A percentile compares a stretch with the other conserved stretches of the same genome.
Evolutionary conservation across 2,888 invertebrate genomes (phyloP).

Genomic region (Pachliopta kotzebuea): DNA sequence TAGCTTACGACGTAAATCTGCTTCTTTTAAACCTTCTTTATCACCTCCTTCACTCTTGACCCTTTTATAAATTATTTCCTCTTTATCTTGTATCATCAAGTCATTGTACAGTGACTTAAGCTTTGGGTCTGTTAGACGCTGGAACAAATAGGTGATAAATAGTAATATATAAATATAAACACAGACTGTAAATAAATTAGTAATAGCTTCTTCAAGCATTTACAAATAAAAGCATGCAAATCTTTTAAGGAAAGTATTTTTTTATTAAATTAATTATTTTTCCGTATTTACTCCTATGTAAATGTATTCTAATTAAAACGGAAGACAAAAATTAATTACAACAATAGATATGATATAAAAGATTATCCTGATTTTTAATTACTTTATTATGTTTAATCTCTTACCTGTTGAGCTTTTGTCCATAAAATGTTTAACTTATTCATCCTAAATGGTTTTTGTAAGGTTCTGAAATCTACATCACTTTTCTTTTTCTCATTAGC

Average conservation of each 20-base stretch:
- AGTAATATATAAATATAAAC: no score
- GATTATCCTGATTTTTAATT: not conserved
- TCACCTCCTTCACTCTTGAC: conserved; percentile 91
- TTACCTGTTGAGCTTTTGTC: conserved; percentile 93
- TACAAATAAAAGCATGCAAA: no score
- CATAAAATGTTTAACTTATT: conserved; percentile 94
- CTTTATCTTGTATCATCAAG: conserved; percentile 94
- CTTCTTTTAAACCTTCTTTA: conserved; percentile 92
- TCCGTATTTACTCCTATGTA: no score
- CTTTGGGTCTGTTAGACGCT: conserved; percentile 92
- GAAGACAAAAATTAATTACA: no score
- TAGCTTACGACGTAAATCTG: conserved; percentile 88
- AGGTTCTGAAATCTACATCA: conserved; percentile 82
- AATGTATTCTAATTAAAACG: no score
- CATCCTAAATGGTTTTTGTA: conserved; percentile 94
- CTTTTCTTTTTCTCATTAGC: conserved; percentile 73
- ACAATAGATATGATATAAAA: no score
- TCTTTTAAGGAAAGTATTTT: no score
- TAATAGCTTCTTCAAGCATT: no score
- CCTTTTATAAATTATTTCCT: conserved; percentile 92
- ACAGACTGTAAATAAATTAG: no score
- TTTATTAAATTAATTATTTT: no score
- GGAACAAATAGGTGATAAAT: conserved; percentile 33
- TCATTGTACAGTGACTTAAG: conserved; percentile 93
- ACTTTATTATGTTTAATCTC: not conserved